phyloP scores from a whole-genome alignment of 2,888 invertebrate species.

The Drosophila paucipuncta region DNA sequence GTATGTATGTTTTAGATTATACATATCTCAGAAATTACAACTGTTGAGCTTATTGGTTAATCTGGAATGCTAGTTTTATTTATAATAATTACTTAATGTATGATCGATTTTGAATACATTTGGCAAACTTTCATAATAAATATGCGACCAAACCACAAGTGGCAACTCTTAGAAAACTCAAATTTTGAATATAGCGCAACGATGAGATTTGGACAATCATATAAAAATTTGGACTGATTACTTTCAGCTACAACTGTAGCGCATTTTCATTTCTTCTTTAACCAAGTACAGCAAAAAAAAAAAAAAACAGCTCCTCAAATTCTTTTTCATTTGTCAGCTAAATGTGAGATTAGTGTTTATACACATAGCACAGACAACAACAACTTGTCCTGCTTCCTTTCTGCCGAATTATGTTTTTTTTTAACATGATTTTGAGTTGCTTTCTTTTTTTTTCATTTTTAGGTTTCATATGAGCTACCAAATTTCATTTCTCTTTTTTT shows the following conservation, averaged over 20 bases:
- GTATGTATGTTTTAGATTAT: neutral
- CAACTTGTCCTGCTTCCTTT: constrained; percentile 17
- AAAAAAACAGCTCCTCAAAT: constrained; percentile 27
- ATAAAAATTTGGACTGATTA: neutral
- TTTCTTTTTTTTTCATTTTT: constrained; percentile 18
- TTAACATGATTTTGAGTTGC: constrained; percentile 34
- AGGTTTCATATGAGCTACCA: constrained; percentile 32
- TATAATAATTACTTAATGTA: neutral
- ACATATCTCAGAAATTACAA: neutral
- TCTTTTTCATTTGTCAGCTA: constrained; percentile 42
- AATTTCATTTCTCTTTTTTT: constrained; percentile 34
- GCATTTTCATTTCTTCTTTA: constrained; percentile 1
- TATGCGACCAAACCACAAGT: neutral
- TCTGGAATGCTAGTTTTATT: neutral
- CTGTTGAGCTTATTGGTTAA: constrained; percentile 10
- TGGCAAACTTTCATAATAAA: neutral
- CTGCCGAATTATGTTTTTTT: constrained; percentile 58
- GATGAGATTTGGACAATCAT: no score
- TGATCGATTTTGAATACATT: neutral
- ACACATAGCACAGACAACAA: constrained; percentile 10
- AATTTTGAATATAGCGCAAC: rapidly evolving
- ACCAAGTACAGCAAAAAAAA: neutral
- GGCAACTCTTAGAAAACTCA: neutral
- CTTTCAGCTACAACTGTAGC: constrained; percentile 2
- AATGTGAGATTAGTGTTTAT: constrained; percentile 58